Evolutionary conservation across 2,113 vertebrate species (phyloP).

Genomic region (Cephalopholis sonnerati): DNA sequence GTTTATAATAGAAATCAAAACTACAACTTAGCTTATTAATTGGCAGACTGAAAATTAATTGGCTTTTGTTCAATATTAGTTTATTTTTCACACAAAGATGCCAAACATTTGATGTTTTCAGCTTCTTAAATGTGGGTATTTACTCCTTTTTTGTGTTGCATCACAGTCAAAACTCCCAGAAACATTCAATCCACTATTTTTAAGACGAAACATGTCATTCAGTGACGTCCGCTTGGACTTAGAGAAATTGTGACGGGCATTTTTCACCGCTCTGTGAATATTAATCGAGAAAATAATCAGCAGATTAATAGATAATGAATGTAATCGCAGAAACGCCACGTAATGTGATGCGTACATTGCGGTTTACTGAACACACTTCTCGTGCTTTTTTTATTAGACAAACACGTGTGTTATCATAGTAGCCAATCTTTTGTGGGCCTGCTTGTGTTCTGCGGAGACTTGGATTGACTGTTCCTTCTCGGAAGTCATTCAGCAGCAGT

Average conservation of each 20-base stretch:
- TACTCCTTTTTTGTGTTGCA: too few relatives aligned
- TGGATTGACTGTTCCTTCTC: slow-evolving; percentile 39
- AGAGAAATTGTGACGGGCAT: not conserved
- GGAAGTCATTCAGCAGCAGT: slow-evolving; percentile 58
- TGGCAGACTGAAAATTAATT: not conserved
- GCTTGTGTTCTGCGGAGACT: slow-evolving; percentile 7
- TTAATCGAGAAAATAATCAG: not conserved
- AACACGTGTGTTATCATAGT: not conserved
- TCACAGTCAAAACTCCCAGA: too few relatives aligned
- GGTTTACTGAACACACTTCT: not conserved
- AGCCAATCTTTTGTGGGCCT: not conserved
- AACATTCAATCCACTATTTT: not conserved
- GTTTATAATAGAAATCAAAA: not conserved
- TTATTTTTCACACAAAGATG: not conserved
- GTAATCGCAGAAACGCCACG: not conserved
- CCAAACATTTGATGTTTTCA: not conserved
- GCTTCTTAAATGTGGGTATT: not conserved
- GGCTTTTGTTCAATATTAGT: not conserved
- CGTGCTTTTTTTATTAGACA: not conserved
- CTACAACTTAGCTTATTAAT: not conserved
- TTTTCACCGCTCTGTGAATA: not conserved
- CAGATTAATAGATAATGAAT: not conserved
- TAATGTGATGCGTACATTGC: not conserved
- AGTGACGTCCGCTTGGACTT: not conserved
- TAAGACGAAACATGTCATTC: not conserved